phyloP scores from a whole-genome alignment of 2,797 vertebrate genomes.

The Pseudochirops corinnae region DNA sequence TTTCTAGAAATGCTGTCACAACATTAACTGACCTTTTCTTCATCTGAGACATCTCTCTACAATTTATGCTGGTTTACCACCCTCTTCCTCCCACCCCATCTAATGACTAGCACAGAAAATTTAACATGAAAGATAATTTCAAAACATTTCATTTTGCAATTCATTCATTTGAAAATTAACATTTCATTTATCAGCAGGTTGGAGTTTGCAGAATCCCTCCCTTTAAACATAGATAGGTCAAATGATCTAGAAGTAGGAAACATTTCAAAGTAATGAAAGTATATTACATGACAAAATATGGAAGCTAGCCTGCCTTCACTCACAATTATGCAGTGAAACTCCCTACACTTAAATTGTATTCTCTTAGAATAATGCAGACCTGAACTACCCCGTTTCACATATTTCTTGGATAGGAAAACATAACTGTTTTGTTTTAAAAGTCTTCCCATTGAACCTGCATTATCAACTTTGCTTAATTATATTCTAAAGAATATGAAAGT shows the following conservation, averaged over 20 bases:
- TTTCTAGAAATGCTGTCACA: background rate
- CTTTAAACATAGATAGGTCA: background rate
- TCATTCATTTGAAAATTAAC: background rate
- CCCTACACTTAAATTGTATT: background rate
- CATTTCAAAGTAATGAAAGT: background rate
- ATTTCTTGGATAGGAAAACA: background rate
- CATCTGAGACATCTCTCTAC: background rate
- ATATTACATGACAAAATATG: background rate
- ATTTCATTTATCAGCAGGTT: background rate
- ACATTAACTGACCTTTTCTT: background rate
- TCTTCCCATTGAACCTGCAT: background rate
- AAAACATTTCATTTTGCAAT: background rate
- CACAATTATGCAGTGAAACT: background rate
- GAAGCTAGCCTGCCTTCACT: background rate
- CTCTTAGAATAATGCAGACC: background rate
- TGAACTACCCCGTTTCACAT: background rate
- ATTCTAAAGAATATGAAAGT: constrained; percentile 10
- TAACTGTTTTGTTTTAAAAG: background rate
- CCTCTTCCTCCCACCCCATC: background rate
- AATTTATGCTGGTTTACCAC: background rate
- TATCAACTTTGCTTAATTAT: background rate
- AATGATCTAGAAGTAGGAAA: background rate
- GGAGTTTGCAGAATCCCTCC: background rate
- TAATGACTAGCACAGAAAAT: background rate
- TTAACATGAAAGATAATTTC: background rate